Evolutionary conservation across 2,797 vertebrate genomes (phyloP).

Genomic region (Alauda arvensis): DNA sequence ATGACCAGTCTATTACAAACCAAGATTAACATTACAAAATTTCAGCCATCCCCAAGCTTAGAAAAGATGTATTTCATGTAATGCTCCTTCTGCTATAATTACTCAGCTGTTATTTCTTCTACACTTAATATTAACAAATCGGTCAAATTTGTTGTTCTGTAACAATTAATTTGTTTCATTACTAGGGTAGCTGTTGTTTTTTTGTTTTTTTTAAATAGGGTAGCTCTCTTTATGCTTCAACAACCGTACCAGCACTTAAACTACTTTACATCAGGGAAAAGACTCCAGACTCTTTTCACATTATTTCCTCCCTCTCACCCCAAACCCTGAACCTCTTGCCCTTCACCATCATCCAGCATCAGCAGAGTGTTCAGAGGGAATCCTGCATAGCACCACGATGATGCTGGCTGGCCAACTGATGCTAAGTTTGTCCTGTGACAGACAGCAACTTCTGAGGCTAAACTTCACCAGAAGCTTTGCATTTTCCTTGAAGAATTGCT

Average conservation of each 20-base stretch:
- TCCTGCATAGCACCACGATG: rapidly evolving
- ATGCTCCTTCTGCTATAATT: background rate
- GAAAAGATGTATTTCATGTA: background rate
- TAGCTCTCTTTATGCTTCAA: background rate
- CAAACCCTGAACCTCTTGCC: background rate
- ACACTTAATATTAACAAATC: background rate
- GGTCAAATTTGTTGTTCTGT: background rate
- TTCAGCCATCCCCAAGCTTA: background rate
- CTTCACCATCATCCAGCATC: background rate
- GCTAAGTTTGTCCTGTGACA: background rate
- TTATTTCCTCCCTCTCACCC: background rate
- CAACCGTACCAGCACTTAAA: background rate
- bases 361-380: background rate
- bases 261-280: background rate
- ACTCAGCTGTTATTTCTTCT: background rate
- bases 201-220: too few relatives aligned
- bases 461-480: background rate
- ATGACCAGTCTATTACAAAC: background rate
- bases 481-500: background rate
- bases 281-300: background rate
- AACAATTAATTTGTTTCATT: background rate
- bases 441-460: background rate
- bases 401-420: background rate
- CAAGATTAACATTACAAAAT: background rate
- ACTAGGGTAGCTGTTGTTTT: too few relatives aligned